Evolutionary conservation across 2,797 vertebrate species (phyloP), one percentile per base, ranked within the genome.

Genomic region (Schizothorax lantsangensis): DNA sequence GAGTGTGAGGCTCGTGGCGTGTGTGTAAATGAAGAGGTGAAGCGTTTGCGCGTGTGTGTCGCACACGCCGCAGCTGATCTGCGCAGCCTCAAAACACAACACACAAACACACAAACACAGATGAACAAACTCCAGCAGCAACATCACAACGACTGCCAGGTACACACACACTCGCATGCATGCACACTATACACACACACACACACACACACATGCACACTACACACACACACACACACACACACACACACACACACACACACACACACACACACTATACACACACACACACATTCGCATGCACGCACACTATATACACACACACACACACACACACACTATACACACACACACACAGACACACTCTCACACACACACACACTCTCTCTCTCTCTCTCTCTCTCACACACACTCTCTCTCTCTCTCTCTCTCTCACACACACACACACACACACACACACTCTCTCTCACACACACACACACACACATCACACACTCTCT

Each of bases 121-220:
- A 82, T 85, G 5, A 83, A 83, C 75, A 87, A 62, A 38, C 87
- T 88, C 33, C 54, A 26, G 83, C 88, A 87, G 92, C 88, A 75
- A 85, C 83, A 94, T 59, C 89, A 95, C 49, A 74, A 23, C 0
- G 87, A 86, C 6, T 30, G 10, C 11, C 91, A 84, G 87, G 88
- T 89, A 80, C 79, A 54, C 93, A 78, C 47, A 15, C 14, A 15
- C 4, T 5, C 47, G 14, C 45, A 47, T 3, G 1, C 45, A 15
- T 4, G 5, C 47, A 49, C 12, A 14, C 45, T 12, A 38, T 11
- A 47, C 11, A 47, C 11, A 47, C 43, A 11, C 10, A 45, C 43
- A 14, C 3, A 14, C 45, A 15, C 14, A 5, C 47, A 15, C 7
- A 2, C 40, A 40, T 0, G 8, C 47, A 49, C 47, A 15, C 45